phyloP scores from a whole-genome alignment of 2,113 vertebrate species.

The Hiodon alosoides region DNA sequence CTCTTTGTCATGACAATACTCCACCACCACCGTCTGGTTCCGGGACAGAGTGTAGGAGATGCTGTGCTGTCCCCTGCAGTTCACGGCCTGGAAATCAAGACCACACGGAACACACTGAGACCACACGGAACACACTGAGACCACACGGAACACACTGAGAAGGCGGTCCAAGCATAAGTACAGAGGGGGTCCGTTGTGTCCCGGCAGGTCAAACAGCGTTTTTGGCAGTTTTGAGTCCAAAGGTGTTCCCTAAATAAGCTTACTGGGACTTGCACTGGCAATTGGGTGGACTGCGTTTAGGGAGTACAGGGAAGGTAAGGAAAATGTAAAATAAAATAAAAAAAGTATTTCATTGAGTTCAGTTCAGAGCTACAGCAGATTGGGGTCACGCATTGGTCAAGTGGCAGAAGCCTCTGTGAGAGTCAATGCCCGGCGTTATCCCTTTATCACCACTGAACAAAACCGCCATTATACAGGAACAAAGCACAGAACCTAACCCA shows the following conservation, averaged over 20 bases:
- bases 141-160: not conserved
- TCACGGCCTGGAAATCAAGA: conserved; percentile 88
- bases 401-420: not conserved
- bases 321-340: not conserved
- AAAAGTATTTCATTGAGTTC: not conserved
- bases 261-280: not conserved
- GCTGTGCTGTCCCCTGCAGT: conserved; percentile 92
- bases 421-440: not conserved
- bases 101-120: not conserved
- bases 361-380: not conserved
- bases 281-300: conserved; percentile 2
- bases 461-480: not conserved
- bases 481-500: not conserved
- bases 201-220: not conserved
- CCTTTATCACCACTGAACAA: not conserved
- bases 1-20: conserved; percentile 92
- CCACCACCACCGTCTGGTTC: conserved; percentile 94
- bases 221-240: not conserved
- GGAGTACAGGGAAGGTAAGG: not conserved
- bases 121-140: not conserved
- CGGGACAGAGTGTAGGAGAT: conserved; percentile 94
- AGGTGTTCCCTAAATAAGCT: not conserved
- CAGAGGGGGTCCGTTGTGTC: no score
- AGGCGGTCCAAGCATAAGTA: no score
- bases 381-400: conserved; percentile 4